Evolutionary conservation across 2,888 invertebrate species (phyloP).

Genomic region (Glaucopsyche alexis): DNA sequence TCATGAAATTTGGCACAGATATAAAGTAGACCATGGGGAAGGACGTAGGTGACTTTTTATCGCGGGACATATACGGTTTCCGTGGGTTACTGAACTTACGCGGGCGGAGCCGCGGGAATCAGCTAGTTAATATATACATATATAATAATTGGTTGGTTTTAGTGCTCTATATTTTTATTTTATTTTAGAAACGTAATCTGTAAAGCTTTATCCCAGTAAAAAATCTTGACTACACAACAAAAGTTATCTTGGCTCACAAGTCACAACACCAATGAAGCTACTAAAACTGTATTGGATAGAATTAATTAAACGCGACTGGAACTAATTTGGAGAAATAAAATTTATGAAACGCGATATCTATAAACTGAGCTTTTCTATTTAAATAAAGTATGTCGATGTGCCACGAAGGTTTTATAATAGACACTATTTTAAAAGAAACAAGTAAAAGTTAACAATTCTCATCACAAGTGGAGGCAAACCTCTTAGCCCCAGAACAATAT

Average conservation of each 20-base stretch:
- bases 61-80: no score
- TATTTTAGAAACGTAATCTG: no score
- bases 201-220: no score
- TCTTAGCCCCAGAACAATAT: constrained; percentile 79
- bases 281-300: not conserved
- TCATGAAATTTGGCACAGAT: no score
- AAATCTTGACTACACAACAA: not conserved
- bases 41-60: no score
- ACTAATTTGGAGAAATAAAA: not conserved
- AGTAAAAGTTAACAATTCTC: constrained; percentile 74
- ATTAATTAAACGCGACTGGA: not conserved
- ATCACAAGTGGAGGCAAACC: constrained; percentile 71
- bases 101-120: no score
- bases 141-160: not conserved
- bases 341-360: not conserved
- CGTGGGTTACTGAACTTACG: no score
- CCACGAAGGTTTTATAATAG: constrained; percentile 41
- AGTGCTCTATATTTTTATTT: no score
- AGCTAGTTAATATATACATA: no score
- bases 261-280: not conserved
- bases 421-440: constrained; percentile 52
- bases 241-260: not conserved
- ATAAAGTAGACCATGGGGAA: no score
- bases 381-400: not conserved
- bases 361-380: not conserved